These are phyloP conservation scores for Bombyx huttoni DNA, from an alignment of 2,888 invertebrate genomes.

Conservation along the genomic window DNA sequence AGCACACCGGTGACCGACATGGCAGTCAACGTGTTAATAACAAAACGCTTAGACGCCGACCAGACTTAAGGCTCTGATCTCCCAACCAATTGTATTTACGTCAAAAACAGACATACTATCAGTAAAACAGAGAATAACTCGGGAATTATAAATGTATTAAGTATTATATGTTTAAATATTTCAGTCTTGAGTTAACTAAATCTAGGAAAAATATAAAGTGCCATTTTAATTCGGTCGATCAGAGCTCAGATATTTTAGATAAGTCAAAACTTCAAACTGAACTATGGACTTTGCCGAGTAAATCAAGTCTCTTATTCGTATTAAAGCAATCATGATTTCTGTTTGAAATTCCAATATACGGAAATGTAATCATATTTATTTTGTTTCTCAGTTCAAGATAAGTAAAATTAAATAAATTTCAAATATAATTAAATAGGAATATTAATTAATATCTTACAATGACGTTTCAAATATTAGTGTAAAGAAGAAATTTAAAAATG, in stretches of 20 bases:
- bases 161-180: neutral
- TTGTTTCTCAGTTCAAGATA: too few relatives aligned
- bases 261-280: neutral
- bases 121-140: neutral
- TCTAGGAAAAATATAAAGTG: neutral
- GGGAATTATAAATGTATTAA: neutral
- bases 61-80: neutral
- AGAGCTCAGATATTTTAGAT: neutral
- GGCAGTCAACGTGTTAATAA: neutral
- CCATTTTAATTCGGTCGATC: neutral
- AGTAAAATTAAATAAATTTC: too few relatives aligned
- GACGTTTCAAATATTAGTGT: too few relatives aligned
- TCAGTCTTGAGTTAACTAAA: neutral
- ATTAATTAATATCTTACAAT: too few relatives aligned
- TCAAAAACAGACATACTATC: neutral
- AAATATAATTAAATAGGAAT: too few relatives aligned
- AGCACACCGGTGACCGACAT: too few relatives aligned
- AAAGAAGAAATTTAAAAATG: too few relatives aligned
- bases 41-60: neutral
- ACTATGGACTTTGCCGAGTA: neutral
- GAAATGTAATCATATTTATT: neutral
- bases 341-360: neutral
- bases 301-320: neutral
- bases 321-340: neutral
- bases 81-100: neutral